Percentiles rank a stretch among this genome's conserved stretches.
These are phyloP conservation scores for Tetramorium bicarinatum DNA, from an alignment of 2,888 invertebrate species.

Conservation along the genomic window DNA sequence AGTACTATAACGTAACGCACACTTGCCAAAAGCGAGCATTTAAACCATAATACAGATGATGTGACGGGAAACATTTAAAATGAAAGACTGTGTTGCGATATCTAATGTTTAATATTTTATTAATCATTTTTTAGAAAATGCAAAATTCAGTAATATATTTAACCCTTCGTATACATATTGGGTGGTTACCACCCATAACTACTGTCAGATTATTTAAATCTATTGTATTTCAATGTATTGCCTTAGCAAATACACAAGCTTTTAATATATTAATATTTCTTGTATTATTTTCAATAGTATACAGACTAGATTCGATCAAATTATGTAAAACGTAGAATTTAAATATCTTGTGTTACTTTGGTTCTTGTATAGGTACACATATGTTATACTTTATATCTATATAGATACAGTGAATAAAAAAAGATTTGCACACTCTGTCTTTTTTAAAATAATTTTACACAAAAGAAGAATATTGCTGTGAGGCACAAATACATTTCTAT, in stretches of 20 bases:
- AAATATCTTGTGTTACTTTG: slow-evolving; percentile 8
- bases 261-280: neutral
- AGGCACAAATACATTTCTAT: neutral
- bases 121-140: neutral
- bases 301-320: slow-evolving; percentile 46
- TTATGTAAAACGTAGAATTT: neutral
- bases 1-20: neutral
- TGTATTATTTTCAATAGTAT: neutral
- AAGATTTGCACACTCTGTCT: neutral
- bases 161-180: too few species aligned
- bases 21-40: slow-evolving; percentile 3
- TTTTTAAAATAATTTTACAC: neutral
- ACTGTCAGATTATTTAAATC: too few species aligned
- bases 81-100: neutral
- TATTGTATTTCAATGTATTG: too few species aligned
- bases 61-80: neutral
- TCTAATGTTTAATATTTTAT: slow-evolving; percentile 18
- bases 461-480: neutral
- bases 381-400: neutral
- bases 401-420: neutral
- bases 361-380: neutral
- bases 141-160: slow-evolving; percentile 9
- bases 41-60: neutral
- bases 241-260: too few species aligned
- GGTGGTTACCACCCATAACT: too few species aligned